Conservation (phyloP, 2,888 invertebrate genomes). For the Halictus ligatus region DNA sequence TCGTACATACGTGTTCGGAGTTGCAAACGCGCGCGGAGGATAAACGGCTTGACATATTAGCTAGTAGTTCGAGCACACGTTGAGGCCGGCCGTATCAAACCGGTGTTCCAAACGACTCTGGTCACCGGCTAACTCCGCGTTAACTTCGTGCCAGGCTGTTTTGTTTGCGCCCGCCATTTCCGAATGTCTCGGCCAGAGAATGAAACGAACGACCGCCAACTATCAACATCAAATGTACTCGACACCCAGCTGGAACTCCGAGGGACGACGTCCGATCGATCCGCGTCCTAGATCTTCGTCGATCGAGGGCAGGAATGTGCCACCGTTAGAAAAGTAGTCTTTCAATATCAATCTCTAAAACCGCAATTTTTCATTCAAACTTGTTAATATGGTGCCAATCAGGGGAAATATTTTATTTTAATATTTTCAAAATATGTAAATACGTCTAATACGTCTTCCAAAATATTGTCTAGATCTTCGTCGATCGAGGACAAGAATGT, state of each 20-base stretch:
- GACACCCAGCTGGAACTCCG: background rate
- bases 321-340: background rate
- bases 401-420: too few relatives aligned
- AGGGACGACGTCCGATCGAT: background rate
- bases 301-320: too few relatives aligned
- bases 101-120: constrained; percentile 62
- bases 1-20: constrained; percentile 72
- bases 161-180: constrained; percentile 45
- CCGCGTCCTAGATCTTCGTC: background rate
- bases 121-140: constrained; percentile 59
- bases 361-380: background rate
- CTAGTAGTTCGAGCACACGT: constrained; percentile 58
- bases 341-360: background rate
- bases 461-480: background rate
- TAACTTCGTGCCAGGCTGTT: constrained; percentile 62
- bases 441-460: too few relatives aligned
- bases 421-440: too few relatives aligned
- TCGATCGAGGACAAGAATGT: too few relatives aligned
- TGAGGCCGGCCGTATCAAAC: constrained; percentile 64
- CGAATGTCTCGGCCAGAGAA: constrained; percentile 4
- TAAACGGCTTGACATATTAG: constrained; percentile 76
- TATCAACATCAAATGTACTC: constrained; percentile 13
- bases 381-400: background rate
- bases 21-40: constrained; percentile 67
- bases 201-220: constrained; percentile 2